Evolutionary conservation across 2,888 invertebrate genomes (phyloP).

Genomic region (Hyles lineata): DNA sequence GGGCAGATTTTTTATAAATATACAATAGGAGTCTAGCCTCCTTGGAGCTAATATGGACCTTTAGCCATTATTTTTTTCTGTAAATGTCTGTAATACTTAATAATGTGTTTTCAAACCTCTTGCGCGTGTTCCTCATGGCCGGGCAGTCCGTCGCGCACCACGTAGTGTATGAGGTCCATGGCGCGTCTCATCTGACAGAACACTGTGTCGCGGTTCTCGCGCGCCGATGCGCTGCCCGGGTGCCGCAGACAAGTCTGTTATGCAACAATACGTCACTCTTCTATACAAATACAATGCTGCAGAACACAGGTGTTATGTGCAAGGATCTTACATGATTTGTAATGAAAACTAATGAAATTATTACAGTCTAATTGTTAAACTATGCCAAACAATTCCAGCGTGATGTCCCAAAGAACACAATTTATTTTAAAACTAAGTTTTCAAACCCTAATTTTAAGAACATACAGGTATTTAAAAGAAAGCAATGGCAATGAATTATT

Average conservation of each 20-base stretch:
- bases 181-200: conserved; percentile 99
- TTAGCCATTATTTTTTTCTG: not conserved
- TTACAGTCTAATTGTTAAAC: not conserved
- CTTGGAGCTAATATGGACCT: no score
- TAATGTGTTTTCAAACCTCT: conserved; percentile 65
- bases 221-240: conserved; percentile 96
- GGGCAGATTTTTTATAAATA: not conserved
- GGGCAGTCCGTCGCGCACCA: conserved; percentile 97
- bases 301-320: not conserved
- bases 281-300: conserved; percentile 32
- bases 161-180: conserved; percentile 98
- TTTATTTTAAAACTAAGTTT: no score
- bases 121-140: conserved; percentile 83
- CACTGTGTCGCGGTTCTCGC: conserved; percentile 98
- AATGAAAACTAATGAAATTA: not conserved
- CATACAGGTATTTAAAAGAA: no score
- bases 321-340: not conserved
- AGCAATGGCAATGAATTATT: no score
- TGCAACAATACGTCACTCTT: conserved; percentile 37
- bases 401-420: no score
- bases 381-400: no score
- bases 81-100: not conserved
- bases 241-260: conserved; percentile 94
- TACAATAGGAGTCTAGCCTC: no score
- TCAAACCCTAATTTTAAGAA: no score